phyloP scores from a whole-genome alignment of 2,797 vertebrate genomes.

The Harpagifer antarcticus region DNA sequence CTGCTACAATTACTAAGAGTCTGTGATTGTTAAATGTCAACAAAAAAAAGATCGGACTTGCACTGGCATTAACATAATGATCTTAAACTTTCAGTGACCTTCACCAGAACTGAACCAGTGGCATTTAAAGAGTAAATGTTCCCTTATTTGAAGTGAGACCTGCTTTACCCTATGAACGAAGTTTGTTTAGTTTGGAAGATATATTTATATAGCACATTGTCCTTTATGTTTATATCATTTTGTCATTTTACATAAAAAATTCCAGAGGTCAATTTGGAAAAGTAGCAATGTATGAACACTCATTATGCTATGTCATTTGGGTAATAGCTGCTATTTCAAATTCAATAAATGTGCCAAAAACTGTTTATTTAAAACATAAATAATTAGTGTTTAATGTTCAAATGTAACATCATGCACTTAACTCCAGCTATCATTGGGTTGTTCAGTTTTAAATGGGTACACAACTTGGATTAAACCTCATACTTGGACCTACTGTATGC shows the following conservation, averaged over 20 bases:
- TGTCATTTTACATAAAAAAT: too few relatives aligned
- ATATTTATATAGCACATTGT: too few relatives aligned
- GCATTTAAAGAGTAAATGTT: conserved; percentile 4
- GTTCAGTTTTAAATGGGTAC: too few relatives aligned
- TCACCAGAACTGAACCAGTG: neutral
- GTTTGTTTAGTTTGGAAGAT: neutral
- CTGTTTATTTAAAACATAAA: too few relatives aligned
- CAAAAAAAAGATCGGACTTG: conserved; percentile 1
- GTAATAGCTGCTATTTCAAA: too few relatives aligned
- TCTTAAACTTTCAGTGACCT: conserved; percentile 9
- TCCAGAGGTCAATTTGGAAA: too few relatives aligned
- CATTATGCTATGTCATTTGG: too few relatives aligned
- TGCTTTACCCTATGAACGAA: neutral
- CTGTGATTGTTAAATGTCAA: conserved; percentile 9
- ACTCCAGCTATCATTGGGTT: too few relatives aligned
- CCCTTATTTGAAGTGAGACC: neutral
- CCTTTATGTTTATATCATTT: too few relatives aligned
- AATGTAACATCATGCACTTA: neutral
- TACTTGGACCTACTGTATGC: neutral
- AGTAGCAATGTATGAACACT: too few relatives aligned
- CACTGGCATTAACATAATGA: conserved; percentile 17
- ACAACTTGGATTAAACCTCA: neutral
- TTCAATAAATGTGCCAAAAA: too few relatives aligned
- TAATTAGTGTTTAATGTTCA: neutral
- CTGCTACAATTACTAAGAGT: conserved; percentile 11